phyloP scores from a whole-genome alignment of 2,797 vertebrate genomes.

The Ataeniobius toweri region DNA sequence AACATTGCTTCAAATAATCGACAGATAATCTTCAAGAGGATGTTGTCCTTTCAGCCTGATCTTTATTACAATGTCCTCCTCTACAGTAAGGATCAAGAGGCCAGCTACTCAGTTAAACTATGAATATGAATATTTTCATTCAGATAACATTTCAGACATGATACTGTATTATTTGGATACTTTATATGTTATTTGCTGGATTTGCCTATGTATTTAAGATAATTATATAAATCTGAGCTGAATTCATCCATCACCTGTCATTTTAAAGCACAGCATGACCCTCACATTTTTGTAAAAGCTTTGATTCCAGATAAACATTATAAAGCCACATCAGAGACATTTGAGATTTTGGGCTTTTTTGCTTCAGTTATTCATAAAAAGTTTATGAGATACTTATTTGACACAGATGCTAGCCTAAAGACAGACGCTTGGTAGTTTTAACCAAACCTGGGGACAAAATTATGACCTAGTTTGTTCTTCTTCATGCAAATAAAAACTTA shows the following conservation, averaged over 20 bases:
- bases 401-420: no score
- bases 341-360: neutral
- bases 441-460: no score
- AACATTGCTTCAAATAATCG: conserved; percentile 58
- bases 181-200: conserved; percentile 10
- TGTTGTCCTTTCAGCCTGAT: conserved; percentile 55
- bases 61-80: conserved; percentile 34
- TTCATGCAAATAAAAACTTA: no score
- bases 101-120: conserved; percentile 38
- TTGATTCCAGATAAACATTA: neutral
- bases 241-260: neutral
- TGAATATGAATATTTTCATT: conserved; percentile 30
- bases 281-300: neutral
- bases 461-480: no score
- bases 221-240: conserved; percentile 9
- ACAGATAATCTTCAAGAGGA: conserved; percentile 72
- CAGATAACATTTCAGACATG: conserved; percentile 13
- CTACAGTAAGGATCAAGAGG: conserved; percentile 16
- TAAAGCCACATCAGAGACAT: neutral
- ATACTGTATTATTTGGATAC: conserved; percentile 19
- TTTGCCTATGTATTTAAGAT: neutral
- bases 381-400: no score
- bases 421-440: no score
- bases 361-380: no score
- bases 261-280: neutral